phyloP scores from a whole-genome alignment of 1,140 invertebrate genomes.

The Agrypnia vestita region DNA sequence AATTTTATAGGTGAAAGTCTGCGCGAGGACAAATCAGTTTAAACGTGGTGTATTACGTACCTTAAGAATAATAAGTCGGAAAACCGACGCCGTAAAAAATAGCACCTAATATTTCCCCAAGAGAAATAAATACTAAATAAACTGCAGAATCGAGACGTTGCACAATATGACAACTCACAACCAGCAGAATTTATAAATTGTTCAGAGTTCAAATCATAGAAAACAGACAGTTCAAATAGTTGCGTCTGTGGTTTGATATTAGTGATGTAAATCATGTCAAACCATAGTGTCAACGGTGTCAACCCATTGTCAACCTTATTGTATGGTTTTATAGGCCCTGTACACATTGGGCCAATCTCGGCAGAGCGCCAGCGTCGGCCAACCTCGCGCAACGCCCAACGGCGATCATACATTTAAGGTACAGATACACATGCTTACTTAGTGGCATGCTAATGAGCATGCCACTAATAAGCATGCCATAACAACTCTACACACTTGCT shows the following conservation, averaged over 20 bases:
- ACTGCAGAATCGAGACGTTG: conserved; percentile 23
- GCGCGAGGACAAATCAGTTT: background rate
- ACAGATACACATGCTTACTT: too few relatives aligned
- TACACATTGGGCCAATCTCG: too few relatives aligned
- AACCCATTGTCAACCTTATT: too few relatives aligned
- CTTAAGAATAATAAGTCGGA: conserved; percentile 15
- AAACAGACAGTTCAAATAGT: background rate
- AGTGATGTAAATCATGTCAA: background rate
- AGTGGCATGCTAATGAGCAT: too few relatives aligned
- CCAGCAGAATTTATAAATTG: background rate
- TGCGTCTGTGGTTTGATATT: conserved; percentile 4
- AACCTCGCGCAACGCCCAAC: too few relatives aligned
- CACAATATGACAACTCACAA: conserved; percentile 44
- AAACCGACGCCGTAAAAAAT: background rate
- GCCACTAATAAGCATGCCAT: too few relatives aligned
- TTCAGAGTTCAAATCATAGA: background rate
- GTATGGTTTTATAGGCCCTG: too few relatives aligned
- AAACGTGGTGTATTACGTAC: background rate
- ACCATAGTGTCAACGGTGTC: too few relatives aligned
- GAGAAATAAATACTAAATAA: conserved; percentile 19
- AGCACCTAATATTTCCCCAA: background rate
- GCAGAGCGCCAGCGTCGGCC: too few relatives aligned
- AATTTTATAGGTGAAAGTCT: background rate
- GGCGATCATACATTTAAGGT: too few relatives aligned
- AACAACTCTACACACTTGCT: too few relatives aligned